phyloP scores from a whole-genome alignment of 1,140 invertebrate species.

The Drosophila sechellia region DNA sequence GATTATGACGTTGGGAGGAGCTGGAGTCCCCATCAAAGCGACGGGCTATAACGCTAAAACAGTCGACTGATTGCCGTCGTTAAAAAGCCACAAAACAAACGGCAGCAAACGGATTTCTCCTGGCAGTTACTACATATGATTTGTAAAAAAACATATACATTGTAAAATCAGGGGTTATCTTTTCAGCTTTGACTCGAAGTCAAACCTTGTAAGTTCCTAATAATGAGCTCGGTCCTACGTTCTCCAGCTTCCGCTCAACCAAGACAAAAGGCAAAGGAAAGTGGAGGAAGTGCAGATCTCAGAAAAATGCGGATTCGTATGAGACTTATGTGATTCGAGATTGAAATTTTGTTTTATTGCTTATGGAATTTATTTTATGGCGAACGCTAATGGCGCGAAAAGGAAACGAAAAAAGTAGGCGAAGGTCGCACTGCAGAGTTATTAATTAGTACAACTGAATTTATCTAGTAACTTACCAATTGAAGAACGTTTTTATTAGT shows the following conservation, averaged over 20 bases:
- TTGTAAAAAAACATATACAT: no score
- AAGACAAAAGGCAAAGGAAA: no score
- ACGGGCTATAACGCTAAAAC: neutral
- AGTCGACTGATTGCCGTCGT: neutral
- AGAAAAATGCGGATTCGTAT: slow-evolving; percentile 1
- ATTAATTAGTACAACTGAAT: neutral
- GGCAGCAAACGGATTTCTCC: neutral
- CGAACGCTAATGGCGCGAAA: neutral
- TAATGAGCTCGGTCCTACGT: no score
- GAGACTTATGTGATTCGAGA: neutral
- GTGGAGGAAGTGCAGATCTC: neutral
- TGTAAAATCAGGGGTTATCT: no score
- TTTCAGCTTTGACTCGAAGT: no score
- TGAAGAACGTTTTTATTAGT: no score
- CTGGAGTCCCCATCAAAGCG: neutral
- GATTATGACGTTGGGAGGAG: slow-evolving; percentile 31
- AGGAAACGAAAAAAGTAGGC: slow-evolving; percentile 44
- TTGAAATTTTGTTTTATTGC: neutral
- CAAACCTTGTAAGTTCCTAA: no score
- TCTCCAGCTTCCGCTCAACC: no score
- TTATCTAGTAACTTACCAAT: no score
- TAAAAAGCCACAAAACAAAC: neutral
- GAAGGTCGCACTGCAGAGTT: slow-evolving; percentile 34
- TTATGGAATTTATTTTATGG: neutral
- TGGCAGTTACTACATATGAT: neutral